Evolutionary conservation across 2,797 vertebrate genomes (phyloP), one percentile per base, ranked within the genome.

Genomic region (Macroramphosus scolopax): DNA sequence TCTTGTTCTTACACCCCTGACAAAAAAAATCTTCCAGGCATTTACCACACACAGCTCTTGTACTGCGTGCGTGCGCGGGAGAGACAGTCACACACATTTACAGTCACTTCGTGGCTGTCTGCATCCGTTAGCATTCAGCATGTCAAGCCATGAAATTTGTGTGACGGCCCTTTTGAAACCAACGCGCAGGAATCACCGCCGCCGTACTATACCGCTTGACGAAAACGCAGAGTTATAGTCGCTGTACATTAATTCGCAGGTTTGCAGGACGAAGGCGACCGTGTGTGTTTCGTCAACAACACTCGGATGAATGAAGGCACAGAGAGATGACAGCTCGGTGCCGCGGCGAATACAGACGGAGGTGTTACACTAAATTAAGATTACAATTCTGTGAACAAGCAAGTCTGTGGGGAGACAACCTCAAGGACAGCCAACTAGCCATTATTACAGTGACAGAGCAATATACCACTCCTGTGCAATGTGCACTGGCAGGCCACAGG

Each of bases 21-120:
- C 83, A 89, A 83, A 83, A 83, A 83, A 87, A 82, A 83, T 85
- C 83, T 83, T 79, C 77, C 77, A 82, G 82, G 69, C 81, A 72
- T 81, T 83, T 82, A 85, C 75, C 63, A 48, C 78, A 87, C 71
- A 84, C 56, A 52, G 60, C 55, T 65, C 47, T 65, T 53, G 60
- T 52, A 60, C 53, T 64, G 49, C 42, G 56, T 53, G 43, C 52
- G 45, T 42, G 31, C 53, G 44, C 56, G 42, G 62, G 46, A 56
- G 53, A 77, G 66, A 73, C 65, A 62, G 39, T 32, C 51, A 26
- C 48, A 55, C 56, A 64, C 44, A 57, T 72, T 72, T 68, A 67
- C 50, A 71, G 63, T 81, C 72, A 62, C 53, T 78, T 67, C 56
- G n/a, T 50, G 44, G 58, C 65, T 78, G 78, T 76, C 75, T 65